Base-by-base conservation (phyloP, 2,888 invertebrate species). In the Cremastobaeus sp. region DNA sequence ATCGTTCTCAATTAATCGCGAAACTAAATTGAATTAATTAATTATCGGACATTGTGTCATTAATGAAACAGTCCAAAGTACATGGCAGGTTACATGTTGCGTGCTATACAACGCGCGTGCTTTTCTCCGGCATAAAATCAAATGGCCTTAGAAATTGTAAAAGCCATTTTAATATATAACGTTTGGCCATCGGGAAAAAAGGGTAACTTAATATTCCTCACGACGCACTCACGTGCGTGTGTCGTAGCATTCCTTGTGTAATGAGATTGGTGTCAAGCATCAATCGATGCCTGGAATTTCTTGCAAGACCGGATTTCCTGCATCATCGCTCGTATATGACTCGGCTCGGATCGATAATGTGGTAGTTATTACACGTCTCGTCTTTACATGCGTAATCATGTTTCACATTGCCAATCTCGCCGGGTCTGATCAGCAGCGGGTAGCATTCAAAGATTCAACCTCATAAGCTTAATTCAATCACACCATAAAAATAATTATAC, bases 351-450 rank as follows among this genome's bases (percentile, higher is more conserved):
- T 78, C 76, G 82, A 83, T 86, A 84, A 85, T 85, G 85, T 84
- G 84, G 85, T 86, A 84, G 84, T 85, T 85, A 86, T 86, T 84
- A 83, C 81, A 82, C 80, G 78, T 82, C 84, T 84, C 84, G 84
- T 83, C 84, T 83, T 81, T 77, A 78, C 78, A 79, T 79, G 80
- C 83, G 84, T 84, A 85, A 85, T 84, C 85, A 84, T 82, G 83
- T 79, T 83, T 84, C 82, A 75, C 84, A 84, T 85, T 84, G 84
- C 82, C 81, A 76, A 79, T 84, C 78, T 79, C 77, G 75, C 75
- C 76, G 76, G 80, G 62, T 76, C 62, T 74, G 78, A 77, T 70
- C 70, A 66, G 59, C 74, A 35, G 68, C 79, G 60, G 37, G 39
- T 15, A 41, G 54, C 57, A 20, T 34, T 32, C 59, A 30, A 55